Conservation (phyloP, 1,140 invertebrate genomes). For the Rhopalosiphum maidis region DNA sequence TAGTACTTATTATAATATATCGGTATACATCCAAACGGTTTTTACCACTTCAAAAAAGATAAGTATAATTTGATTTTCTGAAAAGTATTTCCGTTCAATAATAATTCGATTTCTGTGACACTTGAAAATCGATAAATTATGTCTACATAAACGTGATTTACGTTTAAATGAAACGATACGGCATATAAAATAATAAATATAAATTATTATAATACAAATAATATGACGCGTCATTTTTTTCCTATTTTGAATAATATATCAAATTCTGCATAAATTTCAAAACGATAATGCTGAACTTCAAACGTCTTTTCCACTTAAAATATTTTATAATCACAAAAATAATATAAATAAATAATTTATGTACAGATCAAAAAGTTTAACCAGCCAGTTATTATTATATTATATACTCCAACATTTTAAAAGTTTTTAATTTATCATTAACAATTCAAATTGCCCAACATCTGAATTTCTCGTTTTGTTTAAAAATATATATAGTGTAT, state of each 20-base stretch:
- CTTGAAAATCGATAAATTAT: not conserved
- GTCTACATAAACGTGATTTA: not conserved
- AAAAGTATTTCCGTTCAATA: no score
- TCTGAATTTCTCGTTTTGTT: not conserved
- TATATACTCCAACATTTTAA: not conserved
- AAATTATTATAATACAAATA: not conserved
- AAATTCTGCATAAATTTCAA: not conserved
- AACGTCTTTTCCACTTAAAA: not conserved
- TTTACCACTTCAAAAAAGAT: not conserved
- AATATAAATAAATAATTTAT: conserved; percentile 21
- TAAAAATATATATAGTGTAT: not conserved
- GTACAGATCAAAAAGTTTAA: not conserved
- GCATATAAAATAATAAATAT: not conserved
- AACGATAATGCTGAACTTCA: not conserved
- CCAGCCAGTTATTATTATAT: not conserved
- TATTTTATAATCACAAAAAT: not conserved
- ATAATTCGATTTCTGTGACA: not conserved
- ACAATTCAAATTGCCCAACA: not conserved
- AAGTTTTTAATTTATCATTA: conserved; percentile 12
- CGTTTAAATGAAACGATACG: not conserved
- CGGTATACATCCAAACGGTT: not conserved
- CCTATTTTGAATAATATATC: not conserved
- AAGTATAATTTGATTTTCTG: not conserved
- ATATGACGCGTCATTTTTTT: not conserved
- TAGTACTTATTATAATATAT: not conserved